phyloP scores from a whole-genome alignment of 2,797 vertebrate species.

The Tympanoctomys barrerae region DNA sequence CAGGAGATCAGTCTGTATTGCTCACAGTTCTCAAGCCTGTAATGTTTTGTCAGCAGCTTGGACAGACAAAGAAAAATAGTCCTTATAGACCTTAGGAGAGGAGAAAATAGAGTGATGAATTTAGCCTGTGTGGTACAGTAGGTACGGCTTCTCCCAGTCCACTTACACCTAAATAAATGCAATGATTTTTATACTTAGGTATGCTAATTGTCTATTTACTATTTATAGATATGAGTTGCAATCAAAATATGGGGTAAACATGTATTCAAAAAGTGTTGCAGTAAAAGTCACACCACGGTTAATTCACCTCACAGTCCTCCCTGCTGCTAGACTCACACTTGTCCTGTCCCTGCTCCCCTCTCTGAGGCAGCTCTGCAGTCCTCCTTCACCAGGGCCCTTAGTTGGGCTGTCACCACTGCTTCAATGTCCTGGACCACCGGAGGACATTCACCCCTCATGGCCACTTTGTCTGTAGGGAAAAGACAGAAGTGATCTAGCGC shows the following conservation, averaged over 20 bases:
- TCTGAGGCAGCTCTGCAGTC: not conserved
- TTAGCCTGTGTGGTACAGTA: no score
- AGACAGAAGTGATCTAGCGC: not conserved
- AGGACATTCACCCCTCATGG: not conserved
- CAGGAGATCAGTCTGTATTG: not conserved
- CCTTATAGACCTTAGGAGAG: not conserved
- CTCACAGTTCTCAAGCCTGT: not conserved
- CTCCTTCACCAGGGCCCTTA: not conserved
- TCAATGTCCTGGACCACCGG: not conserved
- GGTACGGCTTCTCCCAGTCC: not conserved
- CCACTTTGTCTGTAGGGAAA: not conserved
- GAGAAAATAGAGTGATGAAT: not conserved
- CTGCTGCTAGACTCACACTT: not conserved
- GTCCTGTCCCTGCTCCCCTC: not conserved
- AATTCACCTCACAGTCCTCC: not conserved
- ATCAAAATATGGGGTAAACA: not conserved
- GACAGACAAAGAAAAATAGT: not conserved
- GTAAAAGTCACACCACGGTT: not conserved
- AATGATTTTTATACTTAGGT: no score
- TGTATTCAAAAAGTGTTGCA: not conserved
- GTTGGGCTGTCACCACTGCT: not conserved
- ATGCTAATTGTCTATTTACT: no score
- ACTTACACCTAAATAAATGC: not conserved
- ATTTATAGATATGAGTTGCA: not conserved
- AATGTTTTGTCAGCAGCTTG: not conserved